phyloP scores from a whole-genome alignment of 2,113 vertebrate species.

The Potamarius usumacintae region DNA sequence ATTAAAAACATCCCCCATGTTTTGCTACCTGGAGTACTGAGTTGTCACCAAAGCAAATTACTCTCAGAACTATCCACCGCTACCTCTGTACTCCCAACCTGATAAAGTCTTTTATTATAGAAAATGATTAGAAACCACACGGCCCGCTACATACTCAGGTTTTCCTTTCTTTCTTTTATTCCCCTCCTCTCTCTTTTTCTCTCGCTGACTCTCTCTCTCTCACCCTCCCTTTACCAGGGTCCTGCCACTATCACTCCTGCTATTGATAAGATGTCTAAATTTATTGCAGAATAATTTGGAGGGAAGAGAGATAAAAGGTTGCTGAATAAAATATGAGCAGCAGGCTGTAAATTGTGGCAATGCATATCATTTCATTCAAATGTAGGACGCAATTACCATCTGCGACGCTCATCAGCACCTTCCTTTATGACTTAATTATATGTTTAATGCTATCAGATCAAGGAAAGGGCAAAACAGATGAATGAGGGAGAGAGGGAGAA shows the following conservation, averaged over 20 bases:
- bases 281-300: constrained; percentile 99
- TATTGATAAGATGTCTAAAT: constrained; percentile 99
- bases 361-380: constrained; percentile 99
- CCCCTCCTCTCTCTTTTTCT: constrained; percentile 78
- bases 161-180: constrained; percentile 58
- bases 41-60: constrained; percentile 69
- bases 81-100: not conserved
- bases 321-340: constrained; percentile 99
- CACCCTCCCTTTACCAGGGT: constrained; percentile 68
- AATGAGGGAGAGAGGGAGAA: constrained; percentile 99
- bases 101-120: constrained; percentile 89
- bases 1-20: constrained; percentile 13
- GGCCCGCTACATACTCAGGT: constrained; percentile 89
- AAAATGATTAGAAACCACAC: constrained; percentile 90
- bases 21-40: constrained; percentile 57
- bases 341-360: constrained; percentile 99
- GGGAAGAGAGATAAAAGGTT: constrained; percentile 99
- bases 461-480: constrained; percentile 99
- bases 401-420: constrained; percentile 99
- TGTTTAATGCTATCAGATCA: constrained; percentile 99
- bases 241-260: constrained; percentile 91
- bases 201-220: constrained; percentile 80
- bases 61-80: not conserved
- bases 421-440: constrained; percentile 99
- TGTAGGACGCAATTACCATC: constrained; percentile 99